Conservation (phyloP, 2,888 invertebrate genomes). For the Apamea anceps region DNA sequence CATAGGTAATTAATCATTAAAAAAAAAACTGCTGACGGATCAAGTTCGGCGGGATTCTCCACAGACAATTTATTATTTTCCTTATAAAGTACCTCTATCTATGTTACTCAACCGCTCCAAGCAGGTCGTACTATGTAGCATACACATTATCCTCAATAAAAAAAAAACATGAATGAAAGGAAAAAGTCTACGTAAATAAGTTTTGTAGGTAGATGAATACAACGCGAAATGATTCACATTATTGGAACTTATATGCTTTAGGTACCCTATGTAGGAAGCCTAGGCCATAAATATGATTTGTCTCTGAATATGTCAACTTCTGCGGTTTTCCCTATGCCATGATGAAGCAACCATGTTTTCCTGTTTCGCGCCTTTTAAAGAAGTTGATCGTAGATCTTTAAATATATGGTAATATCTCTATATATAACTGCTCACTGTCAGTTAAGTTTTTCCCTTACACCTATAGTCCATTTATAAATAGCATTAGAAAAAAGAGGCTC, state of each 20-base stretch:
- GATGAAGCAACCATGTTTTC: background rate
- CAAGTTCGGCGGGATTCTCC: conserved; percentile 10
- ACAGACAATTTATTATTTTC: conserved; percentile 8
- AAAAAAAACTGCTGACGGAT: background rate
- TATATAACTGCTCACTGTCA: background rate
- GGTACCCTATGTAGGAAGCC: background rate
- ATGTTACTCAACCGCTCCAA: background rate
- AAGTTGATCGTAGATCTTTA: background rate
- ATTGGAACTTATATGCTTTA: background rate
- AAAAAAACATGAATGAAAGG: background rate
- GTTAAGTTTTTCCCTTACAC: background rate
- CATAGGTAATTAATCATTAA: background rate
- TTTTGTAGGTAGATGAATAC: background rate
- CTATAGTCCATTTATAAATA: too few species aligned
- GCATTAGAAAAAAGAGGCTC: too few species aligned
- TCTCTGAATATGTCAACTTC: background rate
- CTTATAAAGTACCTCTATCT: background rate
- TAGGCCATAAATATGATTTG: background rate
- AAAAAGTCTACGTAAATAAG: background rate
- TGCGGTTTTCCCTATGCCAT: conserved; percentile 40
- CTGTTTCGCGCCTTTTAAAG: background rate
- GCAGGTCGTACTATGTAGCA: background rate
- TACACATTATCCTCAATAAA: conserved; percentile 20
- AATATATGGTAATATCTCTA: background rate
- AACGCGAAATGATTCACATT: background rate